A percentile compares a stretch with the other conserved stretches of the same genome.
Evolutionary conservation across 2,888 invertebrate genomes (phyloP).

Genomic region (Torymus aiolomorphi): DNA sequence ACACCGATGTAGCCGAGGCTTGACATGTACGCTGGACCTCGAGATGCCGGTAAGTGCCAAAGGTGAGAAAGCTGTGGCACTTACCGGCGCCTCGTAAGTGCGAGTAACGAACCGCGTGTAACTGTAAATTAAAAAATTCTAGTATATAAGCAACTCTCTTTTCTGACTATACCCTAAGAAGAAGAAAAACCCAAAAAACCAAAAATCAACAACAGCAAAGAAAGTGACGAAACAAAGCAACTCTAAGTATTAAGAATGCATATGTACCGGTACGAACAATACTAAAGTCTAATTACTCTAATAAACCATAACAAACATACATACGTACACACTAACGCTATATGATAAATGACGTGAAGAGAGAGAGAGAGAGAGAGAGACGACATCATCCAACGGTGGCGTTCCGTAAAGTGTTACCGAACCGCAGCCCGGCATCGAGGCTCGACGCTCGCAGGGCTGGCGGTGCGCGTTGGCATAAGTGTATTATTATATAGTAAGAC

Average conservation of each 20-base stretch:
- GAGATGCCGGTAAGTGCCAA: too few species aligned
- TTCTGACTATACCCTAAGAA: slow-evolving; percentile 21
- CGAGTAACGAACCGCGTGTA: too few species aligned
- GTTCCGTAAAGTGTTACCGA: slow-evolving; percentile 49
- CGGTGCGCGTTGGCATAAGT: slow-evolving; percentile 15
- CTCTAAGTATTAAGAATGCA: too few species aligned
- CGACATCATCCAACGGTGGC: slow-evolving; percentile 49
- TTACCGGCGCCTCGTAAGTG: too few species aligned
- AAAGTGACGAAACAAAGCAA: slow-evolving; percentile 36
- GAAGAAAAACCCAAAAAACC: not conserved
- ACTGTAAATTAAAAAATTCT: not conserved
- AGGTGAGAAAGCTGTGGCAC: too few species aligned
- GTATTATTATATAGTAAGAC: slow-evolving; percentile 25
- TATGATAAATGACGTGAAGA: not conserved
- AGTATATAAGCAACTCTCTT: slow-evolving; percentile 26
- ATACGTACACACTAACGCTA: slow-evolving; percentile 7
- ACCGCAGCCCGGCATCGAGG: not conserved
- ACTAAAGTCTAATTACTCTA: not conserved
- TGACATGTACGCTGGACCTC: too few species aligned
- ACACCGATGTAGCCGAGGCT: not conserved
- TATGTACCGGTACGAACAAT: too few species aligned
- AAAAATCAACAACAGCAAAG: slow-evolving; percentile 22
- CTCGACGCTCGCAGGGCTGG: too few species aligned
- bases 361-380: slow-evolving; percentile 2
- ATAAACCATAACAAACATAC: slow-evolving; percentile 1